phyloP scores from a whole-genome alignment of 2,888 invertebrate species.

The Nomada fabriciana region DNA sequence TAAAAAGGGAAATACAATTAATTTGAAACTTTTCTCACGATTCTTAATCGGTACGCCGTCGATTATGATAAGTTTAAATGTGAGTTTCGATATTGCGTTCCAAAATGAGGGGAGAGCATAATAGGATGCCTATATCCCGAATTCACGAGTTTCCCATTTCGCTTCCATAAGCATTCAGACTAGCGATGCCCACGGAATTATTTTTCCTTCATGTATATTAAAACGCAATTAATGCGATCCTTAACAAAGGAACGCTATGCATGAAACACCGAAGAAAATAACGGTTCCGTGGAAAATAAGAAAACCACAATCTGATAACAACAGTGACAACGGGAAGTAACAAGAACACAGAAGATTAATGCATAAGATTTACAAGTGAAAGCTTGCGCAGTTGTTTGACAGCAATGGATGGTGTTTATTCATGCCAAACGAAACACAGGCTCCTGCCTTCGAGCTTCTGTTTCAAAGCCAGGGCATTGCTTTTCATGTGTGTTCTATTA shows the following conservation, averaged over 20 bases:
- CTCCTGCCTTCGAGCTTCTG: conserved; percentile 20
- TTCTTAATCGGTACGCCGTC: too few species aligned
- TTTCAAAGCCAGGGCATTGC: conserved; percentile 8
- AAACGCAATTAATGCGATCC: background rate
- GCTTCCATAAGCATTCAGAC: background rate
- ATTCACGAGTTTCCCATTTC: background rate
- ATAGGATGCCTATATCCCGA: background rate
- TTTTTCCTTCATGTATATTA: conserved; percentile 1
- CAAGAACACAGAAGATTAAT: conserved; percentile 32
- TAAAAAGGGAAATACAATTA: too few species aligned
- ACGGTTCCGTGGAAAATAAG: conserved; percentile 10
- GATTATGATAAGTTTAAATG: too few species aligned
- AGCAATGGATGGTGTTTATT: conserved; percentile 30
- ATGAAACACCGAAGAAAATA: background rate
- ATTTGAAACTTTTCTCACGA: too few species aligned
- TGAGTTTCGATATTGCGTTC: too few species aligned
- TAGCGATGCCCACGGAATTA: background rate
- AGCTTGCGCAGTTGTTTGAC: conserved; percentile 18
- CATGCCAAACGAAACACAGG: conserved; percentile 35
- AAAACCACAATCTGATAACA: conserved; percentile 34
- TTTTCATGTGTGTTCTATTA: background rate
- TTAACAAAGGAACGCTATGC: conserved; percentile 16
- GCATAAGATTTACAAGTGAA: conserved; percentile 56
- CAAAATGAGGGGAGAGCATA: background rate
- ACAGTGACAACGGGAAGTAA: conserved; percentile 19